Conservation (phyloP, 2,113 vertebrate species). For the Coptodon rendalli region DNA sequence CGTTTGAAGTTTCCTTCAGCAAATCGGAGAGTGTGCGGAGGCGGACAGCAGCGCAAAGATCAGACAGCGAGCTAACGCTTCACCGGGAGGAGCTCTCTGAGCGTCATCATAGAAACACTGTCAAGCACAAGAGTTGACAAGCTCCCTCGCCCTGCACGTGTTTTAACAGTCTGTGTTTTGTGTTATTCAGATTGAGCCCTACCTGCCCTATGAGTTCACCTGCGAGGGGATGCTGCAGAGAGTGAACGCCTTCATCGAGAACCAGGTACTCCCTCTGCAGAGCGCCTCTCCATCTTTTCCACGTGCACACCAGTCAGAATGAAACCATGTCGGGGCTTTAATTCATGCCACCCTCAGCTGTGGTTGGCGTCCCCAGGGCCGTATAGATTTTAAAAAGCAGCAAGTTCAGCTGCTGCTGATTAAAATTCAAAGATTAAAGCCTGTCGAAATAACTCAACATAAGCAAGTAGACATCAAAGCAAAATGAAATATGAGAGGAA, state of each 20-base stretch:
- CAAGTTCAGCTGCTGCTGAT: neutral
- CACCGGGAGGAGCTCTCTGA: neutral
- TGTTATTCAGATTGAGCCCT: constrained; percentile 85
- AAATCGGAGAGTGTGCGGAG: neutral
- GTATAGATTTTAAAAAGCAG: neutral
- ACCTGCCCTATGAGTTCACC: constrained; percentile 97
- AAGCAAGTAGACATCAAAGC: neutral
- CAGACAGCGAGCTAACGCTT: neutral
- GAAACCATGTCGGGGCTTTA: neutral
- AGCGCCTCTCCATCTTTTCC: neutral
- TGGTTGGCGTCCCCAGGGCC: neutral
- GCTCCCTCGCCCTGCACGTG: neutral
- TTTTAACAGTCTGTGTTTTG: neutral
- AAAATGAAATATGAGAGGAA: neutral
- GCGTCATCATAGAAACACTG: neutral
- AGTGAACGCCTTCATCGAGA: constrained; percentile 95
- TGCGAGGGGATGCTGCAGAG: constrained; percentile 98
- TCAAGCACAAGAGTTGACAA: neutral
- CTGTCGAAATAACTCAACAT: neutral
- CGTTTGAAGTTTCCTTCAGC: neutral
- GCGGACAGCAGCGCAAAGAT: neutral
- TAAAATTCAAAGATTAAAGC: neutral
- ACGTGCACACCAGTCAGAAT: neutral
- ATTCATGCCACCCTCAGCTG: neutral
- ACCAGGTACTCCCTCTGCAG: constrained; percentile 76